phyloP scores from a whole-genome alignment of 1,140 invertebrate species.

The Drosophila gunungcola region DNA sequence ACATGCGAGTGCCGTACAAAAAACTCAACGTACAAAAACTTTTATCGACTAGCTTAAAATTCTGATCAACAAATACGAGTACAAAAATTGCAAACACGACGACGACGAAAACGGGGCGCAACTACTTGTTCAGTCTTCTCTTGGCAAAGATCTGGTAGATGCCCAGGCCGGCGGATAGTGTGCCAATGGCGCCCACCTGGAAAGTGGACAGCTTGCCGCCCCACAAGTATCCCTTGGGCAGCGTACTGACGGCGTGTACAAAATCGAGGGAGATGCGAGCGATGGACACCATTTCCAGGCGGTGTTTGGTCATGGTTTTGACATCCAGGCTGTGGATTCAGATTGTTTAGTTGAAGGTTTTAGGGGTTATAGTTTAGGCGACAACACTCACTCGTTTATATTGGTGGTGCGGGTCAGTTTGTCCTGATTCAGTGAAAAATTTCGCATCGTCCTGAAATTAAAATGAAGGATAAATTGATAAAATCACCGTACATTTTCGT shows the following conservation, averaged over 20 bases:
- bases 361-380: neutral
- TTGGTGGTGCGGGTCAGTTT: constrained; percentile 79
- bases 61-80: constrained; percentile 42
- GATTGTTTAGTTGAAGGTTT: too few relatives aligned
- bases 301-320: constrained; percentile 84
- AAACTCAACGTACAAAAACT: constrained; percentile 26
- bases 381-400: constrained; percentile 60
- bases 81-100: constrained; percentile 17
- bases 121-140: constrained; percentile 72
- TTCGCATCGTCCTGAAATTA: constrained; percentile 81
- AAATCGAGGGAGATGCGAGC: constrained; percentile 89
- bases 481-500: neutral
- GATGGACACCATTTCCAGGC: constrained; percentile 87
- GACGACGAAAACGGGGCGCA: neutral
- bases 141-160: constrained; percentile 85
- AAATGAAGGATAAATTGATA: neutral
- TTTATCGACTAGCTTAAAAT: constrained; percentile 45
- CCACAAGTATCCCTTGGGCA: constrained; percentile 92
- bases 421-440: constrained; percentile 85
- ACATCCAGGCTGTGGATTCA: constrained; percentile 73
- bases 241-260: constrained; percentile 91
- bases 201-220: constrained; percentile 89
- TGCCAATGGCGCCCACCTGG: constrained; percentile 91
- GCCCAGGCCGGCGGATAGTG: constrained; percentile 90
- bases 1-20: constrained; percentile 28